These are phyloP conservation scores for Oscheius sp. DNA, from an alignment of 2,888 invertebrate genomes.

Conservation along the genomic window DNA sequence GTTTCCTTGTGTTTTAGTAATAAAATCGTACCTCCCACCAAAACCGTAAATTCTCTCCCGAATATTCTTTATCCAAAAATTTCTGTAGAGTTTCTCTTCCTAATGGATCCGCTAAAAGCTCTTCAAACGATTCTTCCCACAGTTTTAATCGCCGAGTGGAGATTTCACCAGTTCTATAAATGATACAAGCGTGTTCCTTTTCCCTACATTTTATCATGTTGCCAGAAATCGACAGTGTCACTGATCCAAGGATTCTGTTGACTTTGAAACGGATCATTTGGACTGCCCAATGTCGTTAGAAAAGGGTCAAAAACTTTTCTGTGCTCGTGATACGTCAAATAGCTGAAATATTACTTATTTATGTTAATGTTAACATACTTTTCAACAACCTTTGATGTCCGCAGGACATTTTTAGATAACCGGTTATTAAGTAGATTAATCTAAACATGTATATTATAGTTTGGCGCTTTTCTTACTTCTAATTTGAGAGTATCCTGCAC, in stretches of 20 bases:
- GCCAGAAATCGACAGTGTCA: conserved; percentile 96
- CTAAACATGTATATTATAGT: conserved; percentile 61
- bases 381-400: conserved; percentile 91
- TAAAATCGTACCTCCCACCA: conserved; percentile 64
- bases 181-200: background rate
- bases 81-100: conserved; percentile 94
- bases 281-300: conserved; percentile 87
- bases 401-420: conserved; percentile 85
- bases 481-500: conserved; percentile 75
- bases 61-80: conserved; percentile 97
- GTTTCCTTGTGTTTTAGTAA: too few species aligned
- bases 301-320: conserved; percentile 95
- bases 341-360: conserved; percentile 37
- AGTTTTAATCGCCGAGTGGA: conserved; percentile 90
- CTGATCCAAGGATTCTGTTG: conserved; percentile 92
- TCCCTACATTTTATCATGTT: conserved; percentile 81
- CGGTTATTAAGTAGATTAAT: conserved; percentile 75
- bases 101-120: conserved; percentile 88
- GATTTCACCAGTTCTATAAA: conserved; percentile 79
- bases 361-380: conserved; percentile 78
- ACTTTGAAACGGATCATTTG: conserved; percentile 63
- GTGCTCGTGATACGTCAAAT: conserved; percentile 78
- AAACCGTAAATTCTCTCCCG: conserved; percentile 95
- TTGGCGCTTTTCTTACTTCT: conserved; percentile 73
- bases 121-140: conserved; percentile 96